Percentiles rank a stretch among this genome's conserved stretches.
Evolutionary conservation across 2,888 invertebrate genomes (phyloP).

Genomic region (Suillia variegata): DNA sequence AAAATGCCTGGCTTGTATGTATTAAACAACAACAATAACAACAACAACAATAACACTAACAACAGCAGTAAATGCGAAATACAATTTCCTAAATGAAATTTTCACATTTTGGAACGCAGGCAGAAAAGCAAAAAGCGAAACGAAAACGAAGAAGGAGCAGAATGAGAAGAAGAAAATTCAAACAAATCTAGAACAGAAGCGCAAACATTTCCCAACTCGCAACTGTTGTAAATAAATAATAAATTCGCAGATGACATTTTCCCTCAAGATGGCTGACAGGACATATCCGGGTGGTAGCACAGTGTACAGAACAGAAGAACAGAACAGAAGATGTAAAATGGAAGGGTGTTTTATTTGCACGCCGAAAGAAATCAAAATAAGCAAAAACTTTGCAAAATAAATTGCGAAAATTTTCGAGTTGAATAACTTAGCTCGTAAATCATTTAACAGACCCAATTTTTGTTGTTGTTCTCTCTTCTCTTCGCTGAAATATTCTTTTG

Average conservation of each 20-base stretch:
- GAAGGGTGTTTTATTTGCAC: conserved; percentile 34
- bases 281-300: not conserved
- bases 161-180: too few species aligned
- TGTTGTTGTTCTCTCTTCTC: too few species aligned
- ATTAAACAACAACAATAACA: conserved; percentile 3
- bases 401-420: conserved; percentile 44
- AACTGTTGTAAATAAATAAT: conserved; percentile 19
- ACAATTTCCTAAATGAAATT: conserved; percentile 46
- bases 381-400: conserved; percentile 30
- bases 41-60: conserved; percentile 7
- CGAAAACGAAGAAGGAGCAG: too few species aligned
- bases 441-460: conserved; percentile 18
- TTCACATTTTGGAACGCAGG: not conserved
- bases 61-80: conserved; percentile 34
- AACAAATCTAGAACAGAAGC: too few species aligned
- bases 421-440: conserved; percentile 40
- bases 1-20: conserved; percentile 31
- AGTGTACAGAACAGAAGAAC: too few species aligned
- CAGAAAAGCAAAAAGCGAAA: conserved; percentile 26
- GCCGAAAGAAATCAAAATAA: conserved; percentile 35
- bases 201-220: conserved; percentile 14
- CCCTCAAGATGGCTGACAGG: conserved; percentile 40
- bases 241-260: conserved; percentile 26
- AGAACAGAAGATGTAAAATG: too few species aligned
- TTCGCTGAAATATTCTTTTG: too few species aligned